Evolutionary conservation across 2,113 vertebrate species (phyloP), one percentile per base, ranked within the genome.

Genomic region (Chaenogobius annularis): DNA sequence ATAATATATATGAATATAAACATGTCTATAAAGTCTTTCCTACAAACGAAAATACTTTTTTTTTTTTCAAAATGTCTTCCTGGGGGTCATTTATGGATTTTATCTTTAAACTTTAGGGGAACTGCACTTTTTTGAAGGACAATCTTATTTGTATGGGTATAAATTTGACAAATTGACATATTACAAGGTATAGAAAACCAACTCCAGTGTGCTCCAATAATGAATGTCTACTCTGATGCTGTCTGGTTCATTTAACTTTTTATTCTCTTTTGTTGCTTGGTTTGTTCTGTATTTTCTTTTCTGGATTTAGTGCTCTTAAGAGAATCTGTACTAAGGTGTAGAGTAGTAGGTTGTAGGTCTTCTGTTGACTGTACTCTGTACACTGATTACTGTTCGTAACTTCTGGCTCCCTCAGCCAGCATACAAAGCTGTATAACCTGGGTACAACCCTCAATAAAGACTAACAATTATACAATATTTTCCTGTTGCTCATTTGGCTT

Each of bases 121-220:
- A 92, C 91, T 92, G 93, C 93, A 94, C 93, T 94, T 94, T n/a
- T 94, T 93, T 92, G 93, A 94, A 94, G 93, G 93, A 94, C 93
- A 94, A 94, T 94, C 93, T 90, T 92, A 93, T 94, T 94, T 92
- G 89, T 94, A 94, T 89, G 82, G 90, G 88, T 94, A 91, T 89
- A 88, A 90, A 88, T 90, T 88, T 85, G 79, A 89, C 79, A 89
- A 90, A 89, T 89, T 91, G 55, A 58, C 55, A 92, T 90, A 91
- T 86, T 88, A 91, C 88, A 91, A 90, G 88, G 90, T 92, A 85
- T 89, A 92, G 88, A 93, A 88, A 90, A 92, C 88, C 82, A 89
- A 91, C 91, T 92, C 91, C 91, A 89, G 87, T 90, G 88, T 92
- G 89, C 88, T 92, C 87, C 92, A 91, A 91, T 92, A 82, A 93